phyloP scores from a whole-genome alignment of 2,113 vertebrate species.

The Psophia crepitans region DNA sequence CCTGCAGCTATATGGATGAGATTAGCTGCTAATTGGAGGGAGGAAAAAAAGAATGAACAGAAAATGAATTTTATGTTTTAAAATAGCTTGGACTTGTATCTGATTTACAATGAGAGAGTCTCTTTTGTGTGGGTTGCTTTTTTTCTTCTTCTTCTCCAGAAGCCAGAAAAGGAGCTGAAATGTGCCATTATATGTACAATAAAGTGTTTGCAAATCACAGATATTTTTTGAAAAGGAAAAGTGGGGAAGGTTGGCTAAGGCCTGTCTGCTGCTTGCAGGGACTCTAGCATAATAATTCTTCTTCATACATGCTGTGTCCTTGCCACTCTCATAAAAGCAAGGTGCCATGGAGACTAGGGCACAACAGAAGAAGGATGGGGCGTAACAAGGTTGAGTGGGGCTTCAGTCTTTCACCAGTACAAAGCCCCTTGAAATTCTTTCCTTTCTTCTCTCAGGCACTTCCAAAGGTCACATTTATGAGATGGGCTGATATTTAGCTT shows the following conservation, averaged over 20 bases:
- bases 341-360: neutral
- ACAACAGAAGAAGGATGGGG: neutral
- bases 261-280: neutral
- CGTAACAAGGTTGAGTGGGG: neutral
- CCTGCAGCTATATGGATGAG: conserved; percentile 66
- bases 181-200: neutral
- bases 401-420: neutral
- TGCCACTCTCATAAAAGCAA: neutral
- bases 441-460: neutral
- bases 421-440: neutral
- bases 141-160: neutral
- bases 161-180: neutral
- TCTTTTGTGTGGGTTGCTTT: neutral
- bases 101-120: conserved; percentile 1
- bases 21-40: conserved; percentile 74
- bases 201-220: neutral
- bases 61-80: conserved; percentile 63
- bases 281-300: neutral
- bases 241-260: neutral
- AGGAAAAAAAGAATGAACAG: conserved; percentile 60
- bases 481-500: neutral
- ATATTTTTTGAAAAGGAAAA: neutral
- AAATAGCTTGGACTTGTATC: conserved; percentile 35
- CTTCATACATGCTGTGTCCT: neutral
- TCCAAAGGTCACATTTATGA: neutral